Percentiles rank a stretch among this genome's conserved stretches.
phyloP scores from a whole-genome alignment of 2,888 invertebrate species.

The Spodoptera exigua region DNA sequence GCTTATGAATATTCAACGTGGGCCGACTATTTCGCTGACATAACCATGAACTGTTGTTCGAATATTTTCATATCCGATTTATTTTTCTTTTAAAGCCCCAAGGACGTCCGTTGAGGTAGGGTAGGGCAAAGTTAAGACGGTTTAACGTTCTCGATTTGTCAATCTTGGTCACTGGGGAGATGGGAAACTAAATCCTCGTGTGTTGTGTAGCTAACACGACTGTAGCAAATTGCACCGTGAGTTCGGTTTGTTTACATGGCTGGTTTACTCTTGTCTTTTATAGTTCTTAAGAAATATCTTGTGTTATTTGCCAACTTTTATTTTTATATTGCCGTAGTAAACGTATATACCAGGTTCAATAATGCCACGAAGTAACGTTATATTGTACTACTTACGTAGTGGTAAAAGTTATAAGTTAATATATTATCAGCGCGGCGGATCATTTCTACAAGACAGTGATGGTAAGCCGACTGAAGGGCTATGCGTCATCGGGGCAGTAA shows the following conservation, averaged over 20 bases:
- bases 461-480: slow-evolving; percentile 57
- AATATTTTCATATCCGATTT: slow-evolving; percentile 13
- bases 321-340: no score
- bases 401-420: slow-evolving; percentile 23
- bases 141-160: slow-evolving; percentile 64
- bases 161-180: slow-evolving; percentile 59
- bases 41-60: slow-evolving; percentile 2
- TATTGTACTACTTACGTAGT: background rate
- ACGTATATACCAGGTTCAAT: no score
- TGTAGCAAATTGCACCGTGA: slow-evolving; percentile 21
- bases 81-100: slow-evolving; percentile 43
- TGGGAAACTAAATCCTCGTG: slow-evolving; percentile 45
- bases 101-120: slow-evolving; percentile 49
- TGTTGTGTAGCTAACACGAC: slow-evolving; percentile 18
- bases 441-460: slow-evolving; percentile 48
- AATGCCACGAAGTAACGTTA: no score
- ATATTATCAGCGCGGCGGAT: slow-evolving; percentile 42
- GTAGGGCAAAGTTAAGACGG: slow-evolving; percentile 54
- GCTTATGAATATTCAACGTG: slow-evolving; percentile 13
- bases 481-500: slow-evolving; percentile 76
- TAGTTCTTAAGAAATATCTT: no score
- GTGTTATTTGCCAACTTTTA: no score
- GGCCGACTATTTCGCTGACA: background rate
- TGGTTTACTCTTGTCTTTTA: no score
- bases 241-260: slow-evolving; percentile 12